Percentiles rank a stretch among this genome's conserved stretches.
Conservation (phyloP, 2,888 invertebrate genomes). For the Brachynemurus nebulosus region DNA sequence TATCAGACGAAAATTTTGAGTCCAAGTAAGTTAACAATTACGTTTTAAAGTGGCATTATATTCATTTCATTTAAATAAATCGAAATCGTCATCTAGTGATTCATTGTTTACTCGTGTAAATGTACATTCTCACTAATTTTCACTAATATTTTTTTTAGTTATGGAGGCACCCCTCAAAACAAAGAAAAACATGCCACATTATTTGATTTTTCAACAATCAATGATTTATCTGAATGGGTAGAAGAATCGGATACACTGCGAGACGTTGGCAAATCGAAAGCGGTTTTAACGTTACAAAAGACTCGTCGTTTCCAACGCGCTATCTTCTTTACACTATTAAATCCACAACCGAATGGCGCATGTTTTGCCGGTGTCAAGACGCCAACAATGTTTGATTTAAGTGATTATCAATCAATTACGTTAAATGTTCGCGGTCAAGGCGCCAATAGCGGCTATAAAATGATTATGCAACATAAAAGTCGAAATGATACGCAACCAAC, state of each 20-base stretch:
- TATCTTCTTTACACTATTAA: slow-evolving; percentile 46
- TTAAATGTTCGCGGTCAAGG: slow-evolving; percentile 45
- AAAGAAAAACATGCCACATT: slow-evolving; percentile 22
- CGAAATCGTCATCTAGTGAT: too few relatives aligned
- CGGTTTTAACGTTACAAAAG: slow-evolving; percentile 41
- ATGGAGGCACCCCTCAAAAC: too few relatives aligned
- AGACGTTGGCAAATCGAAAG: slow-evolving; percentile 51
- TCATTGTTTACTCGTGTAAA: too few relatives aligned
- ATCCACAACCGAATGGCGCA: slow-evolving; percentile 52
- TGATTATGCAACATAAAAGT: slow-evolving; percentile 43
- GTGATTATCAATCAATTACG: slow-evolving; percentile 34
- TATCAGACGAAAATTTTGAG: too few relatives aligned
- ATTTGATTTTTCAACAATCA: slow-evolving; percentile 43
- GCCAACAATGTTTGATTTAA: slow-evolving; percentile 36
- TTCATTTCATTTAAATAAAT: too few relatives aligned
- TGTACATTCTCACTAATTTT: too few relatives aligned
- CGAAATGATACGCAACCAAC: slow-evolving; percentile 39
- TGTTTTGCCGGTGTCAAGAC: slow-evolving; percentile 48
- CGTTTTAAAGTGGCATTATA: too few relatives aligned
- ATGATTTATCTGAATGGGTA: slow-evolving; percentile 39
- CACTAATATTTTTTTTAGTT: too few relatives aligned
- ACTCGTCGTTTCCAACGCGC: slow-evolving; percentile 44
- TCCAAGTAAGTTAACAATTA: too few relatives aligned
- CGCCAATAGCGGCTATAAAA: slow-evolving; percentile 40
- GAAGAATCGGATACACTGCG: slow-evolving; percentile 52